Evolutionary conservation across 2,888 invertebrate species (phyloP).

Genomic region (Aricia artaxerxes): DNA sequence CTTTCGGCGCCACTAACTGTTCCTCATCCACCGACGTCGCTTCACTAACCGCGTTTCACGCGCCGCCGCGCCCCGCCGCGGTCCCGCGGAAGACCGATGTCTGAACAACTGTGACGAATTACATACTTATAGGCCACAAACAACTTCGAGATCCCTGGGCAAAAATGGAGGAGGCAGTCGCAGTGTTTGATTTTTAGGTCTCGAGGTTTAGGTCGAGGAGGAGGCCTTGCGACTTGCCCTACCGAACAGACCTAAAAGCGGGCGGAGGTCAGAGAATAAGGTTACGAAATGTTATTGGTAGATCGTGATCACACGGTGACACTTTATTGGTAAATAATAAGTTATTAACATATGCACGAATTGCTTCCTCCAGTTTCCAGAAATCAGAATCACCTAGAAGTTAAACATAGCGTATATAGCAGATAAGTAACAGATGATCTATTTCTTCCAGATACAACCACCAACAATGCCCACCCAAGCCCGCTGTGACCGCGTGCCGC

Average conservation of each 20-base stretch:
- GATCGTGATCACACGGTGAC: too few relatives aligned
- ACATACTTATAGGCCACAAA: neutral
- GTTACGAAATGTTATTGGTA: too few relatives aligned
- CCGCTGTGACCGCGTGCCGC: constrained; percentile 66
- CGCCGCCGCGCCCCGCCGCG: neutral
- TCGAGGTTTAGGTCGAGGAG: too few relatives aligned
- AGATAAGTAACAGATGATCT: neutral
- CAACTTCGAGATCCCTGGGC: neutral
- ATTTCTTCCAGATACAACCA: neutral
- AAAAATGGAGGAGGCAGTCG: neutral
- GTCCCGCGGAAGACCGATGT: neutral
- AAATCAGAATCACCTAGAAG: too few relatives aligned
- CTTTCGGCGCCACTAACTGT: constrained; percentile 21
- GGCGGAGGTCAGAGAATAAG: too few relatives aligned
- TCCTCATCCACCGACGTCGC: neutral
- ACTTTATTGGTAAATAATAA: too few relatives aligned
- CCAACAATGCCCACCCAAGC: constrained; percentile 63
- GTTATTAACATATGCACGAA: too few relatives aligned
- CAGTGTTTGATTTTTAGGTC: neutral
- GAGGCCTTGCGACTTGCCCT: too few relatives aligned
- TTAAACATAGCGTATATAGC: too few relatives aligned
- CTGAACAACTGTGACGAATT: neutral
- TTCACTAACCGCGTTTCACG: constrained; percentile 6
- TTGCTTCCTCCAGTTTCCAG: too few relatives aligned
- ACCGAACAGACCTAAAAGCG: too few relatives aligned